Evolutionary conservation across 2,888 invertebrate genomes (phyloP).

Genomic region (Peribatodes rhomboidaria): DNA sequence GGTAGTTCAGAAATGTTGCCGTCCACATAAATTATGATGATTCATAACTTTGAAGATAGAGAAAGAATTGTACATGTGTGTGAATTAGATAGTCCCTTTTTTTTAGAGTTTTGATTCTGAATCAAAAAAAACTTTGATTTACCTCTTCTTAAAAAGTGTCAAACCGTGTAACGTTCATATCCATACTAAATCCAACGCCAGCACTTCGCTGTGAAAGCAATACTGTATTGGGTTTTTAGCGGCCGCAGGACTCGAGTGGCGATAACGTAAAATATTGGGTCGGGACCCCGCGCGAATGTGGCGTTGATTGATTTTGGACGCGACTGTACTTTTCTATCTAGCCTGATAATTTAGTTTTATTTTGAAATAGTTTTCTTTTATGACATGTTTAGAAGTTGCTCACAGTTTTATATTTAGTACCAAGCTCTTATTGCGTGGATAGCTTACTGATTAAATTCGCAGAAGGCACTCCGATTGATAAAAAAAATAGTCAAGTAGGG

Average conservation of each 20-base stretch:
- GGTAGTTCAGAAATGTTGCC: too few species aligned
- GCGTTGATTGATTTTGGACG: constrained; percentile 70
- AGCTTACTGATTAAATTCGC: too few species aligned
- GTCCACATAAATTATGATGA: too few species aligned
- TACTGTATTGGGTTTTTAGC: constrained; percentile 86
- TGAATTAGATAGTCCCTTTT: too few species aligned
- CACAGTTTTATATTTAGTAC: neutral
- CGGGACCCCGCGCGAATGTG: constrained; percentile 70
- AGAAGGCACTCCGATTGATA: too few species aligned
- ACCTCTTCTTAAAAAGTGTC: too few species aligned
- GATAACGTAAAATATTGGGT: constrained; percentile 80
- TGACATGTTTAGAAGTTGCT: neutral
- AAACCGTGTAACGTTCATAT: constrained; percentile 45
- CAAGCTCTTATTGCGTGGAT: too few species aligned
- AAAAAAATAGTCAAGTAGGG: too few species aligned
- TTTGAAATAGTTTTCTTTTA: neutral
- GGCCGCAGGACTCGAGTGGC: constrained; percentile 65
- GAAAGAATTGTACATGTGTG: too few species aligned
- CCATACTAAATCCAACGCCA: constrained; percentile 54
- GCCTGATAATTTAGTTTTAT: constrained; percentile 35
- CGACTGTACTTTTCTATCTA: constrained; percentile 57
- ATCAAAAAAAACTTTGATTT: too few species aligned
- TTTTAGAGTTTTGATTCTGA: too few species aligned
- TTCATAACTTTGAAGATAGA: too few species aligned
- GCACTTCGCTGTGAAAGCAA: constrained; percentile 84